Conservation (phyloP, 1,140 invertebrate genomes). For the Diorhabda sublineata region DNA sequence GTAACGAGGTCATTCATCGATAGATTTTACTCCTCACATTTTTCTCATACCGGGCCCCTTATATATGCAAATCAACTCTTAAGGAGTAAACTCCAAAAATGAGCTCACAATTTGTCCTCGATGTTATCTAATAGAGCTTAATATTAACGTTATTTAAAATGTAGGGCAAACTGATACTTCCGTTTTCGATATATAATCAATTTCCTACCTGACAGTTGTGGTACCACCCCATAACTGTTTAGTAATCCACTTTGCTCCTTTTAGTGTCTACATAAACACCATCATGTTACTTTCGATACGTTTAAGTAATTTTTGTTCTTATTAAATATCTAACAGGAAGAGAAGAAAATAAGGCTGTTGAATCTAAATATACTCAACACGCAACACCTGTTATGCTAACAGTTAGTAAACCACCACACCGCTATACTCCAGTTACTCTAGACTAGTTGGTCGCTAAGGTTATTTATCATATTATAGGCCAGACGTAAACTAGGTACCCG, state of each 20-base stretch:
- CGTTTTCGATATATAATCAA: no score
- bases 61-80: no score
- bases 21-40: no score
- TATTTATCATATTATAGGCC: background rate
- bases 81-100: no score
- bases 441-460: background rate
- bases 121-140: no score
- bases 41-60: no score
- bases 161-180: no score
- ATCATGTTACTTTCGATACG: background rate
- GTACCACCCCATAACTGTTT: background rate
- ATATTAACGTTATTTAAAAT: no score
- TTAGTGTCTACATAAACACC: background rate
- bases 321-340: conserved; percentile 1
- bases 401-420: conserved; percentile 1
- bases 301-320: conserved; percentile 1
- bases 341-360: background rate
- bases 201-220: no score
- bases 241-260: background rate
- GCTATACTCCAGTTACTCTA: background rate
- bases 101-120: no score
- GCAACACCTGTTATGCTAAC: background rate
- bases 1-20: no score
- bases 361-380: conserved; percentile 2
- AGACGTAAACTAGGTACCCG: background rate